phyloP scores from a whole-genome alignment of 2,113 vertebrate species.

The Scalopus aquaticus region DNA sequence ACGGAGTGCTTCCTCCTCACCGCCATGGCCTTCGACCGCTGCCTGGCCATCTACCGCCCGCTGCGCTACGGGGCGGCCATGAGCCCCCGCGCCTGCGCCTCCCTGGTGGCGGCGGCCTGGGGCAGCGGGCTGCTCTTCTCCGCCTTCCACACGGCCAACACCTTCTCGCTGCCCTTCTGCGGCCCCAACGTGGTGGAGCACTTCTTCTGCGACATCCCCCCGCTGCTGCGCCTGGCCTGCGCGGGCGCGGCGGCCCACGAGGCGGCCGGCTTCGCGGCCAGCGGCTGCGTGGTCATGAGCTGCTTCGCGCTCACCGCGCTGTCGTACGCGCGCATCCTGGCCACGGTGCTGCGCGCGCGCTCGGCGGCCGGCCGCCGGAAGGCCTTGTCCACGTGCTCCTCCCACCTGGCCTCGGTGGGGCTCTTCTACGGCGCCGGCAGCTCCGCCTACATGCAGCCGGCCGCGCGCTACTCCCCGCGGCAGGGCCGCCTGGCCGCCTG shows the following conservation, averaged over 20 bases:
- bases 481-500: not conserved
- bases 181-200: not conserved
- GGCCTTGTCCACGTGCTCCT: constrained; percentile 24
- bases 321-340: not conserved
- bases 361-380: not conserved
- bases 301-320: not conserved
- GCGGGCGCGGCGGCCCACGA: accelerated
- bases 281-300: constrained; percentile 25
- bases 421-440: constrained; percentile 4
- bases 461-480: not conserved
- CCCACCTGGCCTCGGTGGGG: constrained; percentile 24
- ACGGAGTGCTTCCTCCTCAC: constrained; percentile 41
- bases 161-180: constrained; percentile 55
- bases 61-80: not conserved
- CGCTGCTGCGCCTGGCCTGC: constrained; percentile 22
- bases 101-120: constrained; percentile 39
- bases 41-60: constrained; percentile 48
- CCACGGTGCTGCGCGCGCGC: not conserved
- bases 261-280: not conserved
- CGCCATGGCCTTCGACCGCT: constrained; percentile 28
- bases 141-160: constrained; percentile 12
- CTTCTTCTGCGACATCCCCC: constrained; percentile 59
- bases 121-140: constrained; percentile 42
- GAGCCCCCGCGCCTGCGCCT: not conserved
- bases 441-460: constrained; percentile 51